Conservation (phyloP, 2,113 vertebrate genomes). For the Gavia stellata region DNA sequence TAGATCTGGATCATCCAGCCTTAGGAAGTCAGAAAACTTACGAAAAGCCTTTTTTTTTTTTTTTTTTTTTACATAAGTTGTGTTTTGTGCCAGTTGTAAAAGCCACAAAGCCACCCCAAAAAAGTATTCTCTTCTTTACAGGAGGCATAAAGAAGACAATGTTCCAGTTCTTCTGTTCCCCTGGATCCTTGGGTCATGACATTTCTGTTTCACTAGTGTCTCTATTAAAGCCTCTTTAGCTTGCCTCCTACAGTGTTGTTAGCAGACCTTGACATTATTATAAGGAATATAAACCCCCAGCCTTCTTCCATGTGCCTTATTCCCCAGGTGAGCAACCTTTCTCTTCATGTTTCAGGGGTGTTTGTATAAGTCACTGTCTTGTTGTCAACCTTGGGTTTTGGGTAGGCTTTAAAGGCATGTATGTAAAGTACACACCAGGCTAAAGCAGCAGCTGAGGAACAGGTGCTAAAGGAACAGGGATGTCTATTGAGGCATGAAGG, state of each 20-base stretch:
- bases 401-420: background rate
- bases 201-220: background rate
- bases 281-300: background rate
- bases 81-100: background rate
- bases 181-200: background rate
- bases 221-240: background rate
- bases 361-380: background rate
- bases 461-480: background rate
- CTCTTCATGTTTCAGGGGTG: background rate
- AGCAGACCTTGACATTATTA: background rate
- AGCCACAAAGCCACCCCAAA: background rate
- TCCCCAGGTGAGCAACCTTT: background rate
- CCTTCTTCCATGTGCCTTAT: background rate
- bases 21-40: background rate
- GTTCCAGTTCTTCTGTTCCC: background rate
- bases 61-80: background rate
- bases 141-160: background rate
- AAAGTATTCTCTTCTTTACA: background rate
- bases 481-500: background rate
- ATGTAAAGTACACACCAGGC: background rate
- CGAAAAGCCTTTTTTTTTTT: background rate
- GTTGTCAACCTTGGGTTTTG: background rate
- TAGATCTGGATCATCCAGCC: background rate
- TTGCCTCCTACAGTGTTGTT: background rate
- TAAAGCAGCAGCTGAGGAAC: background rate